Conservation (phyloP, 1,140 invertebrate genomes). For the Thaumatotibia leucotreta region DNA sequence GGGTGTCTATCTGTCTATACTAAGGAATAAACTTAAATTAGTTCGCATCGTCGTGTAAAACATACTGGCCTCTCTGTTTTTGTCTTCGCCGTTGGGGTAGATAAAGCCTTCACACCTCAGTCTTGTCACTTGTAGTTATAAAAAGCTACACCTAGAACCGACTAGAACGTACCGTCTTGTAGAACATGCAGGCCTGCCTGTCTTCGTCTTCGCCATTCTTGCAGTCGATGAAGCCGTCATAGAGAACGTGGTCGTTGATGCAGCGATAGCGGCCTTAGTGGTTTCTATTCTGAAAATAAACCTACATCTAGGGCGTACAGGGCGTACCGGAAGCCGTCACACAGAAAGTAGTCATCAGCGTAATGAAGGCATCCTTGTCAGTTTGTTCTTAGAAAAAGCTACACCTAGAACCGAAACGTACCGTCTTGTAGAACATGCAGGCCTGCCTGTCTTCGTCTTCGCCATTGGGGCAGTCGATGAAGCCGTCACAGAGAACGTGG, state of each 20-base stretch:
- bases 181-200: constrained; percentile 96
- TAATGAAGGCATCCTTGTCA: too few species aligned
- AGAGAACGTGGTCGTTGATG: constrained; percentile 96
- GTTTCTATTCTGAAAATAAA: too few species aligned
- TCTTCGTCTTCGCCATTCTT: constrained; percentile 95
- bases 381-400: too few species aligned
- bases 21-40: too few species aligned
- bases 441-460: constrained; percentile 95
- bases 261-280: constrained; percentile 95
- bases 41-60: too few species aligned
- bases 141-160: background rate
- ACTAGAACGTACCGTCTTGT: constrained; percentile 90
- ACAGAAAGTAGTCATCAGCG: constrained; percentile 96
- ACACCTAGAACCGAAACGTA: constrained; percentile 75
- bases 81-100: too few species aligned
- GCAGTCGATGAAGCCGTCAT: constrained; percentile 96
- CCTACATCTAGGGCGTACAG: too few species aligned
- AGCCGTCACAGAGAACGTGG: constrained; percentile 95
- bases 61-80: too few species aligned
- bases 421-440: constrained; percentile 99
- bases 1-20: too few species aligned
- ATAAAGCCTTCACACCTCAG: too few species aligned
- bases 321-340: constrained; percentile 96
- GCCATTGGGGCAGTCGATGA: constrained; percentile 94
- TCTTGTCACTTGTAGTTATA: too few species aligned